Evolutionary conservation across 2,888 invertebrate species (phyloP).

Genomic region (Pseudeuparius sepicola): DNA sequence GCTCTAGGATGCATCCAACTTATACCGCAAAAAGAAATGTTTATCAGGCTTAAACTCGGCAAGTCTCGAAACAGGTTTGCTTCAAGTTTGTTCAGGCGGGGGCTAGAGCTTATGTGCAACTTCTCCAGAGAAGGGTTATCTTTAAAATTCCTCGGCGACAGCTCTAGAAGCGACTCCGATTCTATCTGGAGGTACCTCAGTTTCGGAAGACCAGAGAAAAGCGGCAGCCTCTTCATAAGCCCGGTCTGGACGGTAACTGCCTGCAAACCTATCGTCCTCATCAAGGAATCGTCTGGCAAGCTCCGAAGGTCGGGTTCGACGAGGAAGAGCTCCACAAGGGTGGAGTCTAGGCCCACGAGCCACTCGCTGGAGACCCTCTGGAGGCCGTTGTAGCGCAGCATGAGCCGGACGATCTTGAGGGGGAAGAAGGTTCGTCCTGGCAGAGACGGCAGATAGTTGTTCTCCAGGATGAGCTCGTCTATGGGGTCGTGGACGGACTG

Average conservation of each 20-base stretch:
- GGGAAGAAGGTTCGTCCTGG: slow-evolving; percentile 73
- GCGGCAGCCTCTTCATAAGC: slow-evolving; percentile 63
- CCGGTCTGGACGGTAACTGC: slow-evolving; percentile 76
- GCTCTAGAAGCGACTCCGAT: slow-evolving; percentile 53
- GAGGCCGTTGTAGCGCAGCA: slow-evolving; percentile 74
- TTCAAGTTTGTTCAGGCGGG: slow-evolving; percentile 57
- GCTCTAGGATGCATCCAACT: slow-evolving; percentile 71
- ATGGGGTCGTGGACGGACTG: slow-evolving; percentile 58
- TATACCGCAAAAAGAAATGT: slow-evolving; percentile 67
- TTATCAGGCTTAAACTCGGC: slow-evolving; percentile 55
- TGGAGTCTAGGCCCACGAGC: slow-evolving; percentile 67
- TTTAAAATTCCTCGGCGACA: slow-evolving; percentile 59
- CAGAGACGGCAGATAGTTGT: slow-evolving; percentile 75
- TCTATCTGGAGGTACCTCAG: slow-evolving; percentile 62
- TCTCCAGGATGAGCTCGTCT: slow-evolving; percentile 80
- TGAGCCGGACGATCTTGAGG: slow-evolving; percentile 63
- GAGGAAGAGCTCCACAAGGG: slow-evolving; percentile 71
- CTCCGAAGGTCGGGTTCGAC: slow-evolving; percentile 75
- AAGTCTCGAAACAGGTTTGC: slow-evolving; percentile 56
- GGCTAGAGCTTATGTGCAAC: slow-evolving; percentile 61
- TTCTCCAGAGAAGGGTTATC: slow-evolving; percentile 64
- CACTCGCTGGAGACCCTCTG: slow-evolving; percentile 74
- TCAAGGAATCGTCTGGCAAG: slow-evolving; percentile 67
- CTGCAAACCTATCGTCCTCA: slow-evolving; percentile 63
- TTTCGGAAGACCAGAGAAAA: slow-evolving; percentile 59